phyloP scores from a whole-genome alignment of 92 coral and sea anemone species.

The Zoanthus solanderi region DNA sequence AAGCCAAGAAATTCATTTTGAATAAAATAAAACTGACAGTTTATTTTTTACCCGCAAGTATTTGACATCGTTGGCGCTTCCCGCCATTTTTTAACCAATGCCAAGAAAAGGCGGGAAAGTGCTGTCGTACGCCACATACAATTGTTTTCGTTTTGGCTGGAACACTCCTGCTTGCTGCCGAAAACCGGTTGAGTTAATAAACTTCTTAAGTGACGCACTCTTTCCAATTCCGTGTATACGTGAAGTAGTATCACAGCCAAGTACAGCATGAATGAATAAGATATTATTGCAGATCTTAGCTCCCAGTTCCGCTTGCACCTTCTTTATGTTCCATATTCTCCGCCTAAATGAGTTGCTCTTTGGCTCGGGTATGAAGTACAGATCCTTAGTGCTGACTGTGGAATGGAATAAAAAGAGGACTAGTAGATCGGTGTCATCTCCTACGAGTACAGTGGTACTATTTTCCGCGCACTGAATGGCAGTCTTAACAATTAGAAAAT shows the following conservation, averaged over 20 bases:
- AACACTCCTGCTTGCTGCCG: neutral
- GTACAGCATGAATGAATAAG: conserved; percentile 52
- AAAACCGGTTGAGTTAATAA: neutral
- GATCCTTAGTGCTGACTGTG: conserved; percentile 11
- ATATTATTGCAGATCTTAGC: conserved; percentile 48
- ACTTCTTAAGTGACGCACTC: neutral
- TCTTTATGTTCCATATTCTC: conserved; percentile 34
- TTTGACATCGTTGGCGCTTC: too few relatives aligned
- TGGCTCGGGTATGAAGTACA: neutral
- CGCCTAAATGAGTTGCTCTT: conserved; percentile 7
- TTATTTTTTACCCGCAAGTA: too few relatives aligned
- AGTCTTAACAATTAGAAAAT: conserved; percentile 27
- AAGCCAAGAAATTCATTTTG: too few relatives aligned
- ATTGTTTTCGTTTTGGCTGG: too few relatives aligned
- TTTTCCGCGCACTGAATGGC: neutral
- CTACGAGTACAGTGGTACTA: conserved; percentile 1
- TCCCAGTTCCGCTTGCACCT: conserved; percentile 36
- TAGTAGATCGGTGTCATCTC: conserved; percentile 8
- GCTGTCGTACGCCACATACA: too few relatives aligned
- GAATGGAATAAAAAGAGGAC: conserved; percentile 8
- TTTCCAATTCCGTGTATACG: too few relatives aligned
- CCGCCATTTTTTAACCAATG: too few relatives aligned
- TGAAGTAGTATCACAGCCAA: conserved; percentile 60
- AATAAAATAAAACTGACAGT: too few relatives aligned
- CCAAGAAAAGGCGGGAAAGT: too few relatives aligned